Evolutionary conservation across 2,888 invertebrate species (phyloP).

Genomic region (Trachelus troglodyta): DNA sequence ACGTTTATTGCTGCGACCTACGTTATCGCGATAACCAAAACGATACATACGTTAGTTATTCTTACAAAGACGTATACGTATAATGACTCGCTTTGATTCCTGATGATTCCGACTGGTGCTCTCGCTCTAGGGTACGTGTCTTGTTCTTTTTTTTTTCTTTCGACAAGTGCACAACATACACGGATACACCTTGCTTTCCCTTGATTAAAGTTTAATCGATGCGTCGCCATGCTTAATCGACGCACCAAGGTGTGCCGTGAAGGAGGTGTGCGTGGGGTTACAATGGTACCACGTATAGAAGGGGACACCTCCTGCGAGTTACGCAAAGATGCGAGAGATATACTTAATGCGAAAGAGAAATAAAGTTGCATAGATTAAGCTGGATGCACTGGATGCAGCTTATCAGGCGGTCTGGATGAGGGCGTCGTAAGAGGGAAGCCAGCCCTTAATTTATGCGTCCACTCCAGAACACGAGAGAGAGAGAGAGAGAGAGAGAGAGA

Average conservation of each 20-base stretch:
- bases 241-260: background rate
- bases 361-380: background rate
- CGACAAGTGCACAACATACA: background rate
- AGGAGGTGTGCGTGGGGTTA: background rate
- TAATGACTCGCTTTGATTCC: background rate
- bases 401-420: slow-evolving; percentile 33
- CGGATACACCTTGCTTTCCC: background rate
- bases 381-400: slow-evolving; percentile 1
- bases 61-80: background rate
- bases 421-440: slow-evolving; percentile 56
- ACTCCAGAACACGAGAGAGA: slow-evolving; percentile 29
- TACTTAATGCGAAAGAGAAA: background rate
- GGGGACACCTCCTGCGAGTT: background rate
- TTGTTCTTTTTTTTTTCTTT: background rate
- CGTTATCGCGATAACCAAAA: slow-evolving; percentile 51
- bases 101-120: background rate
- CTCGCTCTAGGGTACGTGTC: background rate
- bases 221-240: background rate
- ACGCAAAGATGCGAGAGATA: background rate
- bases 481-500: too few species aligned
- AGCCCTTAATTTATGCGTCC: slow-evolving; percentile 57
- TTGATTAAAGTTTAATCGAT: background rate
- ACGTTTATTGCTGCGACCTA: slow-evolving; percentile 63
- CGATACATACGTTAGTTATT: background rate
- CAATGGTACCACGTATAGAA: background rate